A percentile compares a stretch with the other conserved stretches of the same genome.
These are phyloP conservation scores for Phataginus tricuspis DNA, from an alignment of 2,797 vertebrate species.

Conservation along the genomic window DNA sequence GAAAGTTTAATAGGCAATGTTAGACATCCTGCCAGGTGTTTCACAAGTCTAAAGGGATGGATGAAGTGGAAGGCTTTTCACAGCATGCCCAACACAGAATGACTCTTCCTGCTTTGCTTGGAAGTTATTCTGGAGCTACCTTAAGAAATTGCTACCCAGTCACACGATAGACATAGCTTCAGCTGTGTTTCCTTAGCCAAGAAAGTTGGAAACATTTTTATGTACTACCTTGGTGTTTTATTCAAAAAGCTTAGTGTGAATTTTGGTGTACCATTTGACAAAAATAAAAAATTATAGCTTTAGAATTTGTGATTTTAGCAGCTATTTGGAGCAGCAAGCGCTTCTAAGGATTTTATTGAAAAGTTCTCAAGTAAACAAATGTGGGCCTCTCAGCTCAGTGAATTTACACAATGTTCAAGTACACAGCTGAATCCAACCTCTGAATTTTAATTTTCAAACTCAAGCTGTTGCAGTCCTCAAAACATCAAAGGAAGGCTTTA, in stretches of 20 bases:
- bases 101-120: neutral
- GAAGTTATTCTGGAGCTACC: slow-evolving; percentile 10
- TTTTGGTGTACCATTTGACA: slow-evolving; percentile 60
- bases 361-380: slow-evolving; percentile 78
- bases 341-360: slow-evolving; percentile 65
- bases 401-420: slow-evolving; percentile 70
- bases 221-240: slow-evolving; percentile 39
- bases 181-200: slow-evolving; percentile 57
- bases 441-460: slow-evolving; percentile 82
- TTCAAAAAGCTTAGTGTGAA: slow-evolving; percentile 63
- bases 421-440: slow-evolving; percentile 69
- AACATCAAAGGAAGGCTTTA: slow-evolving; percentile 69
- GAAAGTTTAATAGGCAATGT: neutral
- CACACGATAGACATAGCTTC: slow-evolving; percentile 55
- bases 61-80: slow-evolving; percentile 11
- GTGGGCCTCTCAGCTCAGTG: slow-evolving; percentile 67
- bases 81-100: neutral
- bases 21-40: slow-evolving; percentile 24
- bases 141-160: slow-evolving; percentile 60
- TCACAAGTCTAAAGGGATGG: slow-evolving; percentile 15
- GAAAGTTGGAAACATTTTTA: slow-evolving; percentile 35
- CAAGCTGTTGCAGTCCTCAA: slow-evolving; percentile 63
- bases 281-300: slow-evolving; percentile 73
- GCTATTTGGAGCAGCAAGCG: slow-evolving; percentile 63
- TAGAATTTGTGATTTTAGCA: slow-evolving; percentile 77